Base-by-base conservation (phyloP, 2,888 invertebrate species). In the Drosophila anomalipes region DNA sequence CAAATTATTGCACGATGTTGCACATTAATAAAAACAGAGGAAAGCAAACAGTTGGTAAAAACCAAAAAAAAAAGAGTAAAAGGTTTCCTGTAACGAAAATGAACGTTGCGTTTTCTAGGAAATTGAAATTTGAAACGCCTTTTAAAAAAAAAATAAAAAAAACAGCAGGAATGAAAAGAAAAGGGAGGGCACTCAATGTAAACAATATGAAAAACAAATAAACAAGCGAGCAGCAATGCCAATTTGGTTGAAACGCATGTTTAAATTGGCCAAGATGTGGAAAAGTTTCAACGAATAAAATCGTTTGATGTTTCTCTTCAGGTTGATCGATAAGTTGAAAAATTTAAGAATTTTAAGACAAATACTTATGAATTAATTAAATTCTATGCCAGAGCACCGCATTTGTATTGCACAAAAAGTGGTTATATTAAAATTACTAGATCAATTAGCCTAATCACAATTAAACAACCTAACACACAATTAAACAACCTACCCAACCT, bases 1-100 rank as follows among this genome's bases (percentile, higher is more conserved):
- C 77, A 86, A 83, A 83, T 86, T 89, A 89, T 86, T 89, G 85
- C 86, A 83, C 73, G 69, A 72, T 82, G 81, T 79, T 89, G 85
- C 89, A 85, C 83, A 85, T 85, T 86, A 83, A 78, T 76, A 87
- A 82, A 70, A 56, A 67, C 60, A 28, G 28, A 26, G 49, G 16
- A 63, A 39, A 28, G 56, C 60, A 62, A 63, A 52, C 44, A 47
- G 56, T 54, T 60, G 37, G 56, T 37, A 30, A 60, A 60, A 49
- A 22, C 22, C 30, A 39, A 10, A 16, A 35, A 26, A n/a, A 22
- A 22, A 22, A 22, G 47, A 26, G 26, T 47, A 35, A 77, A 63
- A 41, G 61, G 61, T 64, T 70, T 49, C 30, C 14, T 59, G 53
- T 68, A 65, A 62, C 32, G 57, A 22, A 56, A 76, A 56, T 51